Evolutionary conservation across 2,113 vertebrate species (phyloP).

Genomic region (Dendrocopos noguchii): DNA sequence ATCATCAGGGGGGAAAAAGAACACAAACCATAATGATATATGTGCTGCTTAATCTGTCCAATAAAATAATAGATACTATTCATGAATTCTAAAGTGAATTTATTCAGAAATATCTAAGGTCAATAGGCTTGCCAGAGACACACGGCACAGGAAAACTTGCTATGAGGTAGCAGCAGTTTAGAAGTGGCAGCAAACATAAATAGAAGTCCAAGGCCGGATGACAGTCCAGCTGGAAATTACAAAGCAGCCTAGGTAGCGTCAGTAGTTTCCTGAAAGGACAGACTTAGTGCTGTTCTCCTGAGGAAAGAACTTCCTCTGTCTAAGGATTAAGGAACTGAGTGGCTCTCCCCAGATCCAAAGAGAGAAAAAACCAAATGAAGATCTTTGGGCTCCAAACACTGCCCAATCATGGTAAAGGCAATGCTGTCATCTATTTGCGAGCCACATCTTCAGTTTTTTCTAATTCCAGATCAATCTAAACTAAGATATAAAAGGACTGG

Average conservation of each 20-base stretch:
- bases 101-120: neutral
- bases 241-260: neutral
- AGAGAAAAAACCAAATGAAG: neutral
- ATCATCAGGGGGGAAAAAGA: neutral
- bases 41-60: neutral
- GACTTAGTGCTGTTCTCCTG: neutral
- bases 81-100: neutral
- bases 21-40: neutral
- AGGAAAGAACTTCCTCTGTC: neutral
- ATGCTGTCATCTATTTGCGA: neutral
- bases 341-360: neutral
- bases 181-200: slow-evolving; percentile 7
- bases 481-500: neutral
- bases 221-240: neutral
- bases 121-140: neutral
- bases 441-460: neutral
- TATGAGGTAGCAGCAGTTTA: neutral
- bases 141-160: neutral
- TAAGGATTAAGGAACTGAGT: neutral
- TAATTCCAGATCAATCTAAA: neutral
- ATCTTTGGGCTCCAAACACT: neutral
- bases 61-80: neutral
- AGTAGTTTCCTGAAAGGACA: neutral
- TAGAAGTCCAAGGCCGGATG: neutral
- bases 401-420: neutral